phyloP scores from a whole-genome alignment of 2,113 vertebrate species.

The Picathartes gymnocephalus region DNA sequence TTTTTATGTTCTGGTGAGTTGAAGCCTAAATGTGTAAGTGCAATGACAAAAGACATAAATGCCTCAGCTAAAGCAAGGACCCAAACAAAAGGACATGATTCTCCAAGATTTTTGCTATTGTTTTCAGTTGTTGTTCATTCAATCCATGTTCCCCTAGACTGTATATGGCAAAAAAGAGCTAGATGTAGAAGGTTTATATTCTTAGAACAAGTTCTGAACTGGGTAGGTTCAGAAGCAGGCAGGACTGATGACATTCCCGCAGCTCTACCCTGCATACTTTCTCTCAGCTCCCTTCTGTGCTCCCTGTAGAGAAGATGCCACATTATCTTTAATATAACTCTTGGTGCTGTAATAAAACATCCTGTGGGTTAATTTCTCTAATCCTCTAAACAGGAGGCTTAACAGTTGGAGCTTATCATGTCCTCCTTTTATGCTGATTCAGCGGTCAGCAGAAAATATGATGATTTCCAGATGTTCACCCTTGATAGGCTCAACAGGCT shows the following conservation, averaged over 20 bases:
- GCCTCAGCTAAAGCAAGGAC: background rate
- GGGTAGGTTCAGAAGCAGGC: background rate
- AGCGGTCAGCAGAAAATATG: constrained; percentile 55
- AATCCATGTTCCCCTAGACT: background rate
- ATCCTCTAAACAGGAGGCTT: constrained; percentile 29
- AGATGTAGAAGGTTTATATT: background rate
- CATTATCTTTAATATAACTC: constrained; percentile 5
- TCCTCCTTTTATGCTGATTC: constrained; percentile 49
- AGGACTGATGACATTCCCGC: background rate
- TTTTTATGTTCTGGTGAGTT: background rate
- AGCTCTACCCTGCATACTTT: background rate
- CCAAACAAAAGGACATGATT: background rate
- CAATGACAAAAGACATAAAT: background rate
- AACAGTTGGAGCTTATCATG: constrained; percentile 57
- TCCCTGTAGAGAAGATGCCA: background rate
- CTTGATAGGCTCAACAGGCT: constrained; percentile 26
- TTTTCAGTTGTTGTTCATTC: background rate
- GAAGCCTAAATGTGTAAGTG: background rate
- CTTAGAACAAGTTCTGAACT: background rate
- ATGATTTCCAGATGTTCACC: constrained; percentile 60
- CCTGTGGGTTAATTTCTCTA: constrained; percentile 49
- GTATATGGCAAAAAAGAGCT: background rate
- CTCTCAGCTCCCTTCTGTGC: background rate
- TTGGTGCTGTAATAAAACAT: background rate
- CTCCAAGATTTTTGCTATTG: background rate